These are phyloP conservation scores for Melanostoma mellinum DNA, from an alignment of 2,888 invertebrate genomes.

Conservation along the genomic window DNA sequence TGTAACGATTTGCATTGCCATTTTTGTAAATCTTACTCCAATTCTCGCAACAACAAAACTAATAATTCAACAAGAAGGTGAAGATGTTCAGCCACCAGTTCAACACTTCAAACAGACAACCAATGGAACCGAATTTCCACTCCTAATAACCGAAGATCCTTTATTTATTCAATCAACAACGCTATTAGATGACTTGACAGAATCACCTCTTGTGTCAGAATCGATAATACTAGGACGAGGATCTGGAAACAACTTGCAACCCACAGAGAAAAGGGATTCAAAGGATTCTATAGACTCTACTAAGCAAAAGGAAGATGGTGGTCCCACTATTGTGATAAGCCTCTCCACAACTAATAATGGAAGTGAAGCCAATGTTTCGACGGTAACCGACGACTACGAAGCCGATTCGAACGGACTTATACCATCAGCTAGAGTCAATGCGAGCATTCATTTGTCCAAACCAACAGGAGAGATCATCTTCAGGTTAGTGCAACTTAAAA, in stretches of 20 bases:
- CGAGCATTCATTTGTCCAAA: slow-evolving; percentile 55
- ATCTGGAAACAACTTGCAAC: slow-evolving; percentile 22
- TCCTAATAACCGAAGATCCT: slow-evolving; percentile 50
- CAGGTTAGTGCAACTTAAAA: slow-evolving; percentile 48
- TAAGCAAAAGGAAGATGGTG: not conserved
- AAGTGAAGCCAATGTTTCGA: slow-evolving; percentile 24
- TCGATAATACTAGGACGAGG: slow-evolving; percentile 42
- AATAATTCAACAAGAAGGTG: slow-evolving; percentile 34
- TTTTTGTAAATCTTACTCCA: slow-evolving; percentile 29
- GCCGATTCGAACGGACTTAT: slow-evolving; percentile 50
- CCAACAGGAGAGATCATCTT: slow-evolving; percentile 57
- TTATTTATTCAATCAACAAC: slow-evolving; percentile 16
- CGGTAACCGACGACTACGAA: slow-evolving; percentile 45
- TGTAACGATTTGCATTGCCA: slow-evolving; percentile 17
- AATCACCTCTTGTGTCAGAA: slow-evolving; percentile 38
- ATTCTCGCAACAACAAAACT: slow-evolving; percentile 48
- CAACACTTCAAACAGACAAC: slow-evolving; percentile 51
- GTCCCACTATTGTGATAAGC: slow-evolving; percentile 42
- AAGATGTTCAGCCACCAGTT: slow-evolving; percentile 45
- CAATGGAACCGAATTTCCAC: slow-evolving; percentile 62
- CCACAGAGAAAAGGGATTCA: slow-evolving; percentile 3
- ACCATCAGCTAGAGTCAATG: slow-evolving; percentile 61
- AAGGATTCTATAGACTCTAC: slow-evolving; percentile 12
- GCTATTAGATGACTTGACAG: slow-evolving; percentile 17
- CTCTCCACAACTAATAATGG: slow-evolving; percentile 29